A percentile compares a stretch with the other conserved stretches of the same genome.
These are phyloP conservation scores for Pygocentrus nattereri DNA, from an alignment of 2,797 vertebrate species.

Conservation along the genomic window DNA sequence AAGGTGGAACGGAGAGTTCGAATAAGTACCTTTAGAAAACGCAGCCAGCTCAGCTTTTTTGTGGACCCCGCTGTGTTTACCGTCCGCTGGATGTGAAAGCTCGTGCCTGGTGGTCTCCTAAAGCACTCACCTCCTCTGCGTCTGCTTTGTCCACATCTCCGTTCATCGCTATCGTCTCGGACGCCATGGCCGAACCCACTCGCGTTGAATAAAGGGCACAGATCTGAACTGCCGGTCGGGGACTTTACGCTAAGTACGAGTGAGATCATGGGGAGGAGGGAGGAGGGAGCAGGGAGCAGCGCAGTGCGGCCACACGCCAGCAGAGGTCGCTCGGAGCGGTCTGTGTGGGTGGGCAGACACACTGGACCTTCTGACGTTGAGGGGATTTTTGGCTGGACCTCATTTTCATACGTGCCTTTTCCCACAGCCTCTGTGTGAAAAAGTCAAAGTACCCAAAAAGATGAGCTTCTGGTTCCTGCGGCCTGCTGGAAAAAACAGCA, in stretches of 20 bases:
- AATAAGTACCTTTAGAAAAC: background rate
- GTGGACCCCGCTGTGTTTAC: background rate
- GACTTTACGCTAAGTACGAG: background rate
- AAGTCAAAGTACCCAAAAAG: too few relatives aligned
- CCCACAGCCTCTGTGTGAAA: too few relatives aligned
- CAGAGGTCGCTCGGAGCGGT: background rate
- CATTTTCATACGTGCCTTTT: too few relatives aligned
- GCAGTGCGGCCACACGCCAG: background rate
- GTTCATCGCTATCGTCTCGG: conserved; percentile 75
- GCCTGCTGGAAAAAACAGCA: too few relatives aligned
- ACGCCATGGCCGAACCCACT: conserved; percentile 60
- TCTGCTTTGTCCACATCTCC: conserved; percentile 61
- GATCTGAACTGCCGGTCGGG: background rate
- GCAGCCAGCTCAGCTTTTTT: too few relatives aligned
- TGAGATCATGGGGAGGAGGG: background rate
- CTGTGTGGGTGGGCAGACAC: background rate
- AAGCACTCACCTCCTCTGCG: conserved; percentile 68
- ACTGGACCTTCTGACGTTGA: too few relatives aligned
- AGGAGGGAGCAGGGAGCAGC: background rate
- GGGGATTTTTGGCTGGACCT: too few relatives aligned
- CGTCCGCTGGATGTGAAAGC: background rate
- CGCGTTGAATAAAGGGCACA: background rate
- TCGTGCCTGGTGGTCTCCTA: background rate
- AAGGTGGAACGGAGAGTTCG: background rate
- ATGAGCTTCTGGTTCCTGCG: too few relatives aligned